These are phyloP conservation scores for Characodon lateralis DNA, from an alignment of 2,797 vertebrate genomes.

Conservation along the genomic window DNA sequence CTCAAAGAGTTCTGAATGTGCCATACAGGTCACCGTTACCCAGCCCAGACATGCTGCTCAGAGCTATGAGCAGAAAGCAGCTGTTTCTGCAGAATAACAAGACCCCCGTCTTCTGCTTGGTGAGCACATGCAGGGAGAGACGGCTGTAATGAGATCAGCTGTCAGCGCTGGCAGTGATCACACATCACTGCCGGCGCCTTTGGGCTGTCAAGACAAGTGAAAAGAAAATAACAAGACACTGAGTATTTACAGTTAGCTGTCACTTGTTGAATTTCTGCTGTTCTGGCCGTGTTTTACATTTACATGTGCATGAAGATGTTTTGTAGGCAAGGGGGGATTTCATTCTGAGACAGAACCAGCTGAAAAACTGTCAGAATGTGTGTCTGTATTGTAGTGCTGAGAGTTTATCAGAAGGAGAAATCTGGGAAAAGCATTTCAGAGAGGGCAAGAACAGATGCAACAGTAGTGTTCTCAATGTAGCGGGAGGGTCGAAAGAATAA, in stretches of 20 bases:
- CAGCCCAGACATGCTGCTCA: neutral
- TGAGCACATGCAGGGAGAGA: neutral
- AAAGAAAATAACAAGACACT: slow-evolving; percentile 8
- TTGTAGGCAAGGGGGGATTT: neutral
- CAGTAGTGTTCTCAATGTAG: neutral
- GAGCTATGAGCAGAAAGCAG: neutral
- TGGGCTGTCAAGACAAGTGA: slow-evolving; percentile 4
- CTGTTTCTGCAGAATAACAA: slow-evolving; percentile 4
- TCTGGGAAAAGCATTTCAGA: neutral
- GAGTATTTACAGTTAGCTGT: neutral
- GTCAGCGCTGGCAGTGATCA: slow-evolving; percentile 6
- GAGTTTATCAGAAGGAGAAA: neutral
- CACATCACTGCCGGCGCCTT: neutral
- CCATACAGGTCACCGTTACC: neutral
- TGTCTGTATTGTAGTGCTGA: neutral
- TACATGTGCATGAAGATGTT: neutral
- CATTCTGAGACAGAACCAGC: neutral
- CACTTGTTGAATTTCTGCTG: neutral
- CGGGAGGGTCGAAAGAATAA: neutral
- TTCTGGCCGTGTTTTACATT: neutral
- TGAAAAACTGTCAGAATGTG: neutral
- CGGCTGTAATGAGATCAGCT: slow-evolving; percentile 5
- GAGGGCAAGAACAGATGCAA: neutral
- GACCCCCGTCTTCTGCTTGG: neutral
- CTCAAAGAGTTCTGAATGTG: neutral